These are phyloP conservation scores for Channa maculata DNA, from an alignment of 2,113 vertebrate genomes.

Conservation along the genomic window DNA sequence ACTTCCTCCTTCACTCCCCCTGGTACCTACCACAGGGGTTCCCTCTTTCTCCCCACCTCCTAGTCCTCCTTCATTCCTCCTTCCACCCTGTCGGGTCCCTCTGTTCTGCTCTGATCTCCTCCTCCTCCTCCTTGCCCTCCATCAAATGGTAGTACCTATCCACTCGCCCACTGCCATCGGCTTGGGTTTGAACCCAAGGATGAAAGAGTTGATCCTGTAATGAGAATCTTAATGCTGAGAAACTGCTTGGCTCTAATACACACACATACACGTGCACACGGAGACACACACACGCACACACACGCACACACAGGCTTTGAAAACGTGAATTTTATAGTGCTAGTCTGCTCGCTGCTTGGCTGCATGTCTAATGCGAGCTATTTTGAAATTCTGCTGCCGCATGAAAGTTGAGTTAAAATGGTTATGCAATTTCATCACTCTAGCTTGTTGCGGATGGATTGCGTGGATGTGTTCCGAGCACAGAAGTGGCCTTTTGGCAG, in stretches of 20 bases:
- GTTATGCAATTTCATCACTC: constrained; percentile 62
- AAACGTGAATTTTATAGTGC: constrained; percentile 54
- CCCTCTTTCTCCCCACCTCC: constrained; percentile 22
- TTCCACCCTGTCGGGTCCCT: constrained; percentile 13
- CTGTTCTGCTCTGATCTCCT: constrained; percentile 46
- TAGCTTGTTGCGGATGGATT: constrained; percentile 23
- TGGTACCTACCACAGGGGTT: constrained; percentile 16
- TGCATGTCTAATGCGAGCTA: constrained; percentile 67
- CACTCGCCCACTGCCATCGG: constrained; percentile 52
- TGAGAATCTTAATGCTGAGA: constrained; percentile 72
- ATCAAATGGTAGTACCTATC: constrained; percentile 52
- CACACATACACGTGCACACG: background rate
- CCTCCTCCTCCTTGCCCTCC: constrained; percentile 30
- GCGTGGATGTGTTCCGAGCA: constrained; percentile 25
- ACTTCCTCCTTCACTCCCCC: constrained; percentile 13
- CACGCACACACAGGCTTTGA: constrained; percentile 25
- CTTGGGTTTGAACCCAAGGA: constrained; percentile 74
- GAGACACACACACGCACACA: background rate
- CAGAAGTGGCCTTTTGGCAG: constrained; percentile 8
- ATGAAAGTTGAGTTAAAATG: constrained; percentile 55
- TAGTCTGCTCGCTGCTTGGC: constrained; percentile 28
- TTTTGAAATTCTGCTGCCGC: constrained; percentile 67
- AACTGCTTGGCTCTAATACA: constrained; percentile 49
- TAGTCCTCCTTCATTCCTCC: constrained; percentile 11
- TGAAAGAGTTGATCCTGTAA: constrained; percentile 76